Base-by-base conservation (phyloP, 2,113 vertebrate genomes). In the Hypocryptadius cinnamomeus region DNA sequence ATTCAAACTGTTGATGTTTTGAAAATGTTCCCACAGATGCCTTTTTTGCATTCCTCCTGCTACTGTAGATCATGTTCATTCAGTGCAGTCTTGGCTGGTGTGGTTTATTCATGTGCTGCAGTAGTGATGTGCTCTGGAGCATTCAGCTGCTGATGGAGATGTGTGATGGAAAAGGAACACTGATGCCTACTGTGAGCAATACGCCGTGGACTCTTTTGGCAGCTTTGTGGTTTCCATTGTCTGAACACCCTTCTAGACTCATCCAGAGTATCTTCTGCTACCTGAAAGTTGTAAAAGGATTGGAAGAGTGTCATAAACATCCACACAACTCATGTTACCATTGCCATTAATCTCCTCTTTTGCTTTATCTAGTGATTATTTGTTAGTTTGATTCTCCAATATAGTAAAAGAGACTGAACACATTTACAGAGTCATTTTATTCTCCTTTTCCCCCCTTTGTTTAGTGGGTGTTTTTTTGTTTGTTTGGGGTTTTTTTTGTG, bases 391-490 rank as follows among this genome's bases (percentile, higher is more conserved):
- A 33, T 57, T 69, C 25, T 69, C 18, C 13, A 24, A 1, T 28
- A 11, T 4, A 4, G 8, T 61, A 25, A 61, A 72, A 83, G 28
- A 48, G 2, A 11, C 10, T 30, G 23, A 54, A n/a, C 4, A 11
- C 17, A 25, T 25, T 72, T 47, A 64, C 12, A 65, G 27, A 64
- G 3, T 2, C 23, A 1, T 1, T 45, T 60, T 42, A n/a, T 51
- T 3, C 1, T 15, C 3, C 2, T 23, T 20, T 6, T 0, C 3
- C 4, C 5, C 4, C 1, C 5, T 39, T 66, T 44, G 7, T 24
- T 70, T 45, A 45, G 39, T 30, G 37, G 13, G 45, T 9, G 5
- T 20, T 50, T 48, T 63, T 25, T 35, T 24, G 10, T n/a, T 35
- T 24, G 6, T 5, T 50, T 70, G 23, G 64, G 11, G 2, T 11